Evolutionary conservation across 2,113 vertebrate genomes (phyloP).

Genomic region (Tauraco erythrolophus): DNA sequence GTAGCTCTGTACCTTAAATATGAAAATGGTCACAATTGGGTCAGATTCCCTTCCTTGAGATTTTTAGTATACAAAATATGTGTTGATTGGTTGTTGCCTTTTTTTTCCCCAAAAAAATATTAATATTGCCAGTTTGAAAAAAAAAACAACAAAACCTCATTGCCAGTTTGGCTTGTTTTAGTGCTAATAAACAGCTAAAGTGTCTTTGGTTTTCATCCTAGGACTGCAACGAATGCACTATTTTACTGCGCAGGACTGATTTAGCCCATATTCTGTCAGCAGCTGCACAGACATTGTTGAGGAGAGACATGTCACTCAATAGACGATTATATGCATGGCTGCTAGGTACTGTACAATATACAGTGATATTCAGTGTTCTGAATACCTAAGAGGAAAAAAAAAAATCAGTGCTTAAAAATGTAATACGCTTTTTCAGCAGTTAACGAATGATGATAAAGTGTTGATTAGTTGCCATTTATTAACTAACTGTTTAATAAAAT

Average conservation of each 20-base stretch:
- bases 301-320: conserved; percentile 97
- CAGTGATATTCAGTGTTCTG: not conserved
- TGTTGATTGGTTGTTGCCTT: not conserved
- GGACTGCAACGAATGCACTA: conserved; percentile 79
- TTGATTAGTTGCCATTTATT: not conserved
- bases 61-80: not conserved
- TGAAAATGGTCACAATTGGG: not conserved
- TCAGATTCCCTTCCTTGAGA: not conserved
- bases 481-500: not conserved
- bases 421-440: not conserved
- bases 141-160: not conserved
- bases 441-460: not conserved
- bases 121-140: not conserved
- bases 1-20: not conserved
- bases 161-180: not conserved
- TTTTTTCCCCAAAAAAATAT: not conserved
- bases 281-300: conserved; percentile 88
- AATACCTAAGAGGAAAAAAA: not conserved
- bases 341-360: conserved; percentile 80
- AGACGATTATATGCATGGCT: conserved; percentile 95
- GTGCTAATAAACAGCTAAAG: not conserved
- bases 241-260: conserved; percentile 79
- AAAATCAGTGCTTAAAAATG: not conserved
- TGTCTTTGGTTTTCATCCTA: conserved; percentile 6
- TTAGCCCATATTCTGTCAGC: conserved; percentile 85